Evolutionary conservation across 1,140 invertebrate genomes (phyloP).

Genomic region (Diprion similis): DNA sequence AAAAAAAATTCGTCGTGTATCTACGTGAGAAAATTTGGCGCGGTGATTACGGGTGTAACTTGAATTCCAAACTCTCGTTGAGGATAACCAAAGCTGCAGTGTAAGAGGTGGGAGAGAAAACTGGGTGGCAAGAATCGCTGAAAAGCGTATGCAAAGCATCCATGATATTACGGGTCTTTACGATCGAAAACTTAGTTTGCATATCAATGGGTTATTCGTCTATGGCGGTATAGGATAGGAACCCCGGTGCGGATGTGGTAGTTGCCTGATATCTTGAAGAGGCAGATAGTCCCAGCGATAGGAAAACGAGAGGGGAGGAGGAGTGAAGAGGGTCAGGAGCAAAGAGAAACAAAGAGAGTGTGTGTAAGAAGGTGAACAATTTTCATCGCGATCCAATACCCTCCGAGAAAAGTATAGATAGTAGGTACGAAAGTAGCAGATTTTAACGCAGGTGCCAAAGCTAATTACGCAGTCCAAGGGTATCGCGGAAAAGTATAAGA

Average conservation of each 20-base stretch:
- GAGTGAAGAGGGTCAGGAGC: no score
- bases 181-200: conserved; percentile 49
- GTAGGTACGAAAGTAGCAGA: no score
- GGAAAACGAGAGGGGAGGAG: no score
- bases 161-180: conserved; percentile 50
- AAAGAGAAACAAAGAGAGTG: no score
- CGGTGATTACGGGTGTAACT: neutral
- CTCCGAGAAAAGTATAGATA: no score
- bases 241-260: neutral
- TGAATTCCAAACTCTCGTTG: neutral
- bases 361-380: no score
- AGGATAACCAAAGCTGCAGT: no score
- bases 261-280: neutral
- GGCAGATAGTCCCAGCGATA: no score
- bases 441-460: no score
- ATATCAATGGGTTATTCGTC: conserved; percentile 46
- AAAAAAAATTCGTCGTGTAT: neutral
- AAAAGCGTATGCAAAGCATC: conserved; percentile 4
- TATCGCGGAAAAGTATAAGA: neutral
- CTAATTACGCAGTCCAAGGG: no score
- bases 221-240: no score
- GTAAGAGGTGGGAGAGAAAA: neutral
- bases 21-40: neutral
- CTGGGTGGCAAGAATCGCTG: neutral
- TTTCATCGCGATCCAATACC: no score